Evolutionary conservation across 2,888 invertebrate species (phyloP).

Genomic region (Plebejus melissa): DNA sequence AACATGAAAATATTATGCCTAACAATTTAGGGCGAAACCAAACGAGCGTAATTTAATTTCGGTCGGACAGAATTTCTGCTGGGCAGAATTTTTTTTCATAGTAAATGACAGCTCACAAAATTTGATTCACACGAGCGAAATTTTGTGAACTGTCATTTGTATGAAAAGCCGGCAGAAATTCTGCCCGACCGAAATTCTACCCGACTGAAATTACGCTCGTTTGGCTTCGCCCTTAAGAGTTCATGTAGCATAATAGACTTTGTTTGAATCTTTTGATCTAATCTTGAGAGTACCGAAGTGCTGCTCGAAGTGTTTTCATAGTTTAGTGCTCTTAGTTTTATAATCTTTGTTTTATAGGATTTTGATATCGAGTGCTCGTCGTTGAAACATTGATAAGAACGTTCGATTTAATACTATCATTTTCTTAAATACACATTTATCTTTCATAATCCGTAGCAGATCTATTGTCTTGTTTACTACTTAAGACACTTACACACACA

Average conservation of each 20-base stretch:
- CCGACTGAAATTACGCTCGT: too few relatives aligned
- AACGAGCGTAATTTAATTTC: too few relatives aligned
- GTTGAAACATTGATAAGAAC: background rate
- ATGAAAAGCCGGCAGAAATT: too few relatives aligned
- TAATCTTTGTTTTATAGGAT: conserved; percentile 11
- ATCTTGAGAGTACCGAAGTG: background rate
- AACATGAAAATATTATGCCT: background rate
- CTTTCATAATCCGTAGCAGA: conserved; percentile 1
- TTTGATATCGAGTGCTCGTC: background rate
- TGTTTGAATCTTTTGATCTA: conserved; percentile 2
- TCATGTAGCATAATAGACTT: background rate
- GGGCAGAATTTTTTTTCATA: too few relatives aligned
- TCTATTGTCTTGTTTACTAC: conserved; percentile 15
- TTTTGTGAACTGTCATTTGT: too few relatives aligned
- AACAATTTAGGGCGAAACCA: too few relatives aligned
- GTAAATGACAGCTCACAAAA: too few relatives aligned
- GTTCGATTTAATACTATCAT: background rate
- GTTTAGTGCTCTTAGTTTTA: conserved; percentile 2
- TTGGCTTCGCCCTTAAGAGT: background rate
- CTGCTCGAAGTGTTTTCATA: background rate
- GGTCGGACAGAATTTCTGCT: too few relatives aligned
- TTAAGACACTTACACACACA: background rate
- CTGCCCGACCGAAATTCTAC: too few relatives aligned
- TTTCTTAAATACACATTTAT: background rate
- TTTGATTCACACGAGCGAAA: too few relatives aligned